Evolutionary conservation across 2,113 vertebrate genomes (phyloP), one percentile per base, ranked within the genome.

Genomic region (Chionodraco myersi): DNA sequence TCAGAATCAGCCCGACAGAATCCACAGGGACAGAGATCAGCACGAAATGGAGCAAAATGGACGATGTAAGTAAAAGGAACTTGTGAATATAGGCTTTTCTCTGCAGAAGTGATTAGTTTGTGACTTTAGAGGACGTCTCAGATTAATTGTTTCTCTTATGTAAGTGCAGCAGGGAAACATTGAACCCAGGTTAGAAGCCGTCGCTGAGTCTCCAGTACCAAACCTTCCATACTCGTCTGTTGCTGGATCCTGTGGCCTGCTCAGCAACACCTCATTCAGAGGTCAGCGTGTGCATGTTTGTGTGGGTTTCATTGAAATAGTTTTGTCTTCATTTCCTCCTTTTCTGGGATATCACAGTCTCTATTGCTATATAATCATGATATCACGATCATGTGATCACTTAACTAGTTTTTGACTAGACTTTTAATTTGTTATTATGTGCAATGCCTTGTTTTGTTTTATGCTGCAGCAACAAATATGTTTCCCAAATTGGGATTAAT

Each of bases 51-150:
- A 91, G 72, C 83, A 79, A 77, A 1, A 12, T 94, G 0, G 96
- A 96, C 6, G 93, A 97, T 93, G 97, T 97, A 67, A 74, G 74
- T 8, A 3, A 23, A 16, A 34, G 0, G 57, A 14, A 66, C 65
- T 2, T 6, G 48, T 71, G 11, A 45, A 53, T 6, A 57, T 30
- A 6, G 15, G 1, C 1, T 61, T 57, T 34, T 2, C 65, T n/a
- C n/a, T 63, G 9, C 6, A 64, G 26, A 58, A n/a, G 2, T 41
- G 47, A 4, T 58, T 76, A 1, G 13, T 68, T 56, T 62, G 14
- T 44, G 10, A 47, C 36, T 45, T 26, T 52, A 5, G 5, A 62
- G 26, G 16, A 36, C 66, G 51, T 58, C 30, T 75, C 36, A 6
- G 36, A 41, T 41, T 11, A 3, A 30, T 12, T 21, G 23, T 21